Conservation (phyloP, 2,113 vertebrate genomes). For the Eulemur rufifrons region DNA sequence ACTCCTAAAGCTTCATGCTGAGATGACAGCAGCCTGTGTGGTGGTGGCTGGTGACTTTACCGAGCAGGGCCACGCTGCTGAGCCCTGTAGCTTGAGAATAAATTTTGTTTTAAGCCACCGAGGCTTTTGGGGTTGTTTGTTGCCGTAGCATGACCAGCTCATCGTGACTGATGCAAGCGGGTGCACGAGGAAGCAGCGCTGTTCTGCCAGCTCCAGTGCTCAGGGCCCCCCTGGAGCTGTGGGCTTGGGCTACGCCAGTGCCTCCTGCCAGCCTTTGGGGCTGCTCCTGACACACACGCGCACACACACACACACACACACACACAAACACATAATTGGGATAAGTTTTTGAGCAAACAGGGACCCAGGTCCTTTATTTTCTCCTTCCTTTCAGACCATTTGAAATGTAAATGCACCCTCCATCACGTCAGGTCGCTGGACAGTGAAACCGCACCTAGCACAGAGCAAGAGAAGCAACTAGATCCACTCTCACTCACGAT, state of each 20-base stretch:
- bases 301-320: too few relatives aligned
- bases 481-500: not conserved
- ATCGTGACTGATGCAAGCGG: not conserved
- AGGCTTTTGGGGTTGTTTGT: too few relatives aligned
- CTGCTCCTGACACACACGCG: not conserved
- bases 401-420: not conserved
- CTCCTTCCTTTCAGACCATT: not conserved
- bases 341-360: not conserved
- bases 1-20: not conserved
- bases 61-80: not conserved
- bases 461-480: not conserved
- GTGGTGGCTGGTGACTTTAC: not conserved
- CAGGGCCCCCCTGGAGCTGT: not conserved
- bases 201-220: not conserved
- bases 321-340: too few relatives aligned
- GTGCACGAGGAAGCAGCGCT: not conserved
- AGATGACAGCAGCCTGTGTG: too few relatives aligned
- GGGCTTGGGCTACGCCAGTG: accelerated
- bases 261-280: not conserved
- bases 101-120: too few relatives aligned
- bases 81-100: not conserved
- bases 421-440: not conserved
- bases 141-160: too few relatives aligned
- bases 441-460: accelerated
- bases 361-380: not conserved